A percentile compares a stretch with the other conserved stretches of the same genome.
Evolutionary conservation across 1,140 invertebrate genomes (phyloP).

Genomic region (Diuraphis noxia): DNA sequence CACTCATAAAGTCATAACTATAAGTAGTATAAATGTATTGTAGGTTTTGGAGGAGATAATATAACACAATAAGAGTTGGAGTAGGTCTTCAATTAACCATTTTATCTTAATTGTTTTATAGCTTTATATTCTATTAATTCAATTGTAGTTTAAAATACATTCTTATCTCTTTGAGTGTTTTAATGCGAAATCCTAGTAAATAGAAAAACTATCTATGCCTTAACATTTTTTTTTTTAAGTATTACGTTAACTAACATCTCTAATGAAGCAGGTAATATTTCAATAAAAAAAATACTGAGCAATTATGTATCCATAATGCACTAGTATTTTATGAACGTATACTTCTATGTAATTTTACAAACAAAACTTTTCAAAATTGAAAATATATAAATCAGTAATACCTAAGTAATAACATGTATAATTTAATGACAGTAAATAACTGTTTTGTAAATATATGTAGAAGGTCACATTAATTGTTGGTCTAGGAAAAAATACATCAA

Average conservation of each 20-base stretch:
- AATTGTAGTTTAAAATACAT: conserved; percentile 7
- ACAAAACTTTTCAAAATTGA: neutral
- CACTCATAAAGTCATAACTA: neutral
- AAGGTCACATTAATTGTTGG: neutral
- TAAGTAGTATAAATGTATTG: neutral
- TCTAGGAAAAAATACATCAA: neutral
- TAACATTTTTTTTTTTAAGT: neutral
- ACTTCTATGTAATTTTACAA: neutral
- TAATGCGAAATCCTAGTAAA: neutral
- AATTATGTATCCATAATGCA: neutral
- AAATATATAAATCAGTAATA: neutral
- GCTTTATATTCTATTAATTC: neutral
- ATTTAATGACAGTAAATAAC: neutral
- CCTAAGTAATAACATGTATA: neutral
- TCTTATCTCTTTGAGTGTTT: neutral
- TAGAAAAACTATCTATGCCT: neutral
- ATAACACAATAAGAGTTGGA: neutral
- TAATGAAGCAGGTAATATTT: neutral
- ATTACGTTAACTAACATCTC: neutral
- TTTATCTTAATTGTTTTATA: conserved; percentile 19
- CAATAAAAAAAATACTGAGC: neutral
- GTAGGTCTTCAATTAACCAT: neutral
- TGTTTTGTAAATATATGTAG: neutral
- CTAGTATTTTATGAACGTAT: neutral
- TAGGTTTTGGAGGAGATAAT: neutral